Evolutionary conservation across 2,113 vertebrate species (phyloP).

Genomic region (Gadus chalcogrammus): DNA sequence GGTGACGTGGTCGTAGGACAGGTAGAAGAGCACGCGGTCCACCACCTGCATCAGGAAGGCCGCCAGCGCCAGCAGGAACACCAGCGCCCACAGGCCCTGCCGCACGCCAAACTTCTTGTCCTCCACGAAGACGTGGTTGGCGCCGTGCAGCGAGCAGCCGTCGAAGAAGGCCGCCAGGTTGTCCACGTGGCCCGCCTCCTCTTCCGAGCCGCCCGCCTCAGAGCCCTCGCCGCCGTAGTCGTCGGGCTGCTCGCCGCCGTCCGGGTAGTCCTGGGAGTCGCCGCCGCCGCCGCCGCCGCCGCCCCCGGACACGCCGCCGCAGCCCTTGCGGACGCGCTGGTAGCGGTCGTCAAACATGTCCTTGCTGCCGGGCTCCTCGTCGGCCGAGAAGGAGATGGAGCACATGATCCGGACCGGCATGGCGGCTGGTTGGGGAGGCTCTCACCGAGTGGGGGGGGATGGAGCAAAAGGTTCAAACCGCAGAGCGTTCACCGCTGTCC

Average conservation of each 20-base stretch:
- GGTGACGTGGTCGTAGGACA: slow-evolving; percentile 84
- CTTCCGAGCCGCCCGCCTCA: slow-evolving; percentile 57
- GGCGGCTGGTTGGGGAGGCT: not conserved
- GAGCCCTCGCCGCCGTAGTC: slow-evolving; percentile 59
- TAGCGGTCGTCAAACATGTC: slow-evolving; percentile 70
- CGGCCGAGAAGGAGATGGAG: slow-evolving; percentile 87
- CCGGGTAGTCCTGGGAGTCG: slow-evolving; percentile 57
- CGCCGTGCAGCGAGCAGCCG: slow-evolving; percentile 86
- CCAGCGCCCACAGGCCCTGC: slow-evolving; percentile 82
- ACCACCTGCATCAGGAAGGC: slow-evolving; percentile 88
- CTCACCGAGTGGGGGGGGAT: not conserved
- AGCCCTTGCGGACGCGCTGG: slow-evolving; percentile 58
- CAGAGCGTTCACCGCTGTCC: not conserved
- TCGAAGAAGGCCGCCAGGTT: slow-evolving; percentile 80
- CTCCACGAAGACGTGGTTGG: slow-evolving; percentile 87
- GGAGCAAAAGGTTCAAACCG: not conserved
- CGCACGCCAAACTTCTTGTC: slow-evolving; percentile 76
- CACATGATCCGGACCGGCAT: slow-evolving; percentile 96
- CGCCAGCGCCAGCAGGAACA: slow-evolving; percentile 83
- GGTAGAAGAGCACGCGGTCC: slow-evolving; percentile 83
- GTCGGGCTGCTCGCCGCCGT: slow-evolving; percentile 57
- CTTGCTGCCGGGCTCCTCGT: slow-evolving; percentile 66
- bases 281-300: slow-evolving; percentile 28
- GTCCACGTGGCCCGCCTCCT: slow-evolving; percentile 53
- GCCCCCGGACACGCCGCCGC: slow-evolving; percentile 19